These are phyloP conservation scores for Rosalia funebris DNA, from an alignment of 2,888 invertebrate genomes.

Conservation along the genomic window DNA sequence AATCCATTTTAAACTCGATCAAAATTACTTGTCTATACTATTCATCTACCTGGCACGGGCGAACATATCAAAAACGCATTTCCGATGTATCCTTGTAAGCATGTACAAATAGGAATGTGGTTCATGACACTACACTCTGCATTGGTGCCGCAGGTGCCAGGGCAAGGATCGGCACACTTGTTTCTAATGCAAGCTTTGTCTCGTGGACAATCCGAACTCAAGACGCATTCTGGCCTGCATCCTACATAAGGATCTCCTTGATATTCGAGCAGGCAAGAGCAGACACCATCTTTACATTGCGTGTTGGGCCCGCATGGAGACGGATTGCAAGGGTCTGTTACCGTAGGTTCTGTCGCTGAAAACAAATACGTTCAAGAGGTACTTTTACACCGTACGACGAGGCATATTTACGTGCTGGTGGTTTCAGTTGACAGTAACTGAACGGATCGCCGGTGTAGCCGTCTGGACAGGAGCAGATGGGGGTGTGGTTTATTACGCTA, in stretches of 20 bases:
- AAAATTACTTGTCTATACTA: too few relatives aligned
- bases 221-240: slow-evolving; percentile 78
- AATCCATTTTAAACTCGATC: too few relatives aligned
- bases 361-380: not conserved
- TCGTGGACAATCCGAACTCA: slow-evolving; percentile 72
- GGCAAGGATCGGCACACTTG: slow-evolving; percentile 75
- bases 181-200: slow-evolving; percentile 74
- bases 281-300: slow-evolving; percentile 81
- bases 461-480: slow-evolving; percentile 78
- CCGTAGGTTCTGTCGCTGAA: slow-evolving; percentile 57
- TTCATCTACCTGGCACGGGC: slow-evolving; percentile 45
- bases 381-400: not conserved
- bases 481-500: slow-evolving; percentile 79
- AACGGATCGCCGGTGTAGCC: slow-evolving; percentile 83
- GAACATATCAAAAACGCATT: slow-evolving; percentile 75
- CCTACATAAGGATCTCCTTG: slow-evolving; percentile 80
- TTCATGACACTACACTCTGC: slow-evolving; percentile 78
- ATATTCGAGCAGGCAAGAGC: slow-evolving; percentile 80
- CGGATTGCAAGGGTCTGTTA: slow-evolving; percentile 75
- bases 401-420: slow-evolving; percentile 57
- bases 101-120: slow-evolving; percentile 80
- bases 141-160: slow-evolving; percentile 76
- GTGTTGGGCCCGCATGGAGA: slow-evolving; percentile 88
- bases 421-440: slow-evolving; percentile 71
- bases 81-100: slow-evolving; percentile 73